A percentile compares a stretch with the other conserved stretches of the same genome.
phyloP scores from a whole-genome alignment of 2,888 invertebrate species.

The Camponotus fellah region DNA sequence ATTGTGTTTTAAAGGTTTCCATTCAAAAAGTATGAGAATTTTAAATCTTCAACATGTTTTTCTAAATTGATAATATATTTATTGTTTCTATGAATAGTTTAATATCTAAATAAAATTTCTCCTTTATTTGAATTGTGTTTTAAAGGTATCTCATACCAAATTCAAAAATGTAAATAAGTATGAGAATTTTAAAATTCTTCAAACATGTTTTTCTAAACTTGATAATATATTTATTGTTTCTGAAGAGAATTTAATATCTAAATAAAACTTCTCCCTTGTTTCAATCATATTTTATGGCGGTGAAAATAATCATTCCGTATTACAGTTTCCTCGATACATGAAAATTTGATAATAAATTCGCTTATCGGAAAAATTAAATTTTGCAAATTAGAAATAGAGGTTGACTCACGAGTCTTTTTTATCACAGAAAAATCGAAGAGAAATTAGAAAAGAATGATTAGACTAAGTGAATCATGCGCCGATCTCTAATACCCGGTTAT shows the following conservation, averaged over 20 bases:
- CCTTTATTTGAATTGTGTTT: too few species aligned
- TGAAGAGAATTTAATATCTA: neutral
- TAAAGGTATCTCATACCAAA: too few species aligned
- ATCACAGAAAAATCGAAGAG: slow-evolving; percentile 31
- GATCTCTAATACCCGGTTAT: slow-evolving; percentile 41
- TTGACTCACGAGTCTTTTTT: neutral
- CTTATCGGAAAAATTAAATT: neutral
- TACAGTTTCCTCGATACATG: neutral
- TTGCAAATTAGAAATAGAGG: neutral
- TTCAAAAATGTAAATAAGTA: too few species aligned
- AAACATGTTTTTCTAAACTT: neutral
- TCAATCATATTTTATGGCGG: neutral
- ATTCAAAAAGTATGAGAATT: too few species aligned
- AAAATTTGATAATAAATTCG: neutral
- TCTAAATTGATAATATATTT: too few species aligned
- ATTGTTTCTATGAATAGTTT: too few species aligned
- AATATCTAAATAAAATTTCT: too few species aligned
- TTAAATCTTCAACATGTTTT: too few species aligned
- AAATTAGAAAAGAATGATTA: slow-evolving; percentile 39
- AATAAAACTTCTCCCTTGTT: neutral
- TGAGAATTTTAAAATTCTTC: too few species aligned
- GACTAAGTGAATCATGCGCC: slow-evolving; percentile 24
- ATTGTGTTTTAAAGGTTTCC: too few species aligned
- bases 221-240: neutral
- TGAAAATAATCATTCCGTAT: neutral